These are phyloP conservation scores for Hetaerina titia DNA, from an alignment of 2,888 invertebrate species.

Conservation along the genomic window DNA sequence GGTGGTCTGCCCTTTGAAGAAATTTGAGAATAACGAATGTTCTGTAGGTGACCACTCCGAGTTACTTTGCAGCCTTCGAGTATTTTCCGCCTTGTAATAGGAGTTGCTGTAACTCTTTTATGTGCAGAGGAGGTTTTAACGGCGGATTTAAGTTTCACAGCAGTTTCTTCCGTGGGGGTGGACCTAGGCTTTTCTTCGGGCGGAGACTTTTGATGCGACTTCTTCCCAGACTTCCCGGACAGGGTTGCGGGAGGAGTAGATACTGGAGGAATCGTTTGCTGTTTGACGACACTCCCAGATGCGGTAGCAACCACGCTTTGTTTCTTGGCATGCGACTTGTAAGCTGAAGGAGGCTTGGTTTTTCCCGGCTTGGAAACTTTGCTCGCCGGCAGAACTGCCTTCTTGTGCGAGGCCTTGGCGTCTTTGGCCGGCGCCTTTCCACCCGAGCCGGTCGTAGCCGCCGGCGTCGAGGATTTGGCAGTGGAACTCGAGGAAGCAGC, in stretches of 20 bases:
- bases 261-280: not conserved
- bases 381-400: conserved; percentile 5
- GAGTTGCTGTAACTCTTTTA: conserved; percentile 4
- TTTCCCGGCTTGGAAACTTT: conserved; percentile 37
- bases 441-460: conserved; percentile 43
- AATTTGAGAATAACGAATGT: not conserved
- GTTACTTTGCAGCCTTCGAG: conserved; percentile 25
- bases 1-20: conserved; percentile 27
- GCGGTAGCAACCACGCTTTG: not conserved
- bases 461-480: conserved; percentile 37
- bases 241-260: not conserved
- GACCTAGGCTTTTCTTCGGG: conserved; percentile 49
- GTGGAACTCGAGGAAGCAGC: conserved; percentile 26
- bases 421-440: conserved; percentile 61
- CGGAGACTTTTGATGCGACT: conserved; percentile 27
- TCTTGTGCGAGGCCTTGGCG: conserved; percentile 36
- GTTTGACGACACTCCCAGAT: not conserved
- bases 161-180: conserved; percentile 19
- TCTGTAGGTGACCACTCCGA: conserved; percentile 7
- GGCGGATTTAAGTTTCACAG: not conserved
- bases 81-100: conserved; percentile 33
- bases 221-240: conserved; percentile 23
- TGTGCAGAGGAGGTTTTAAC: not conserved
- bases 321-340: conserved; percentile 27
- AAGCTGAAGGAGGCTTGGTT: not conserved